A percentile compares a stretch with the other conserved stretches of the same genome.
Conservation (phyloP, 64 coral and sea anemone species). For the Stylophora pistillata region DNA sequence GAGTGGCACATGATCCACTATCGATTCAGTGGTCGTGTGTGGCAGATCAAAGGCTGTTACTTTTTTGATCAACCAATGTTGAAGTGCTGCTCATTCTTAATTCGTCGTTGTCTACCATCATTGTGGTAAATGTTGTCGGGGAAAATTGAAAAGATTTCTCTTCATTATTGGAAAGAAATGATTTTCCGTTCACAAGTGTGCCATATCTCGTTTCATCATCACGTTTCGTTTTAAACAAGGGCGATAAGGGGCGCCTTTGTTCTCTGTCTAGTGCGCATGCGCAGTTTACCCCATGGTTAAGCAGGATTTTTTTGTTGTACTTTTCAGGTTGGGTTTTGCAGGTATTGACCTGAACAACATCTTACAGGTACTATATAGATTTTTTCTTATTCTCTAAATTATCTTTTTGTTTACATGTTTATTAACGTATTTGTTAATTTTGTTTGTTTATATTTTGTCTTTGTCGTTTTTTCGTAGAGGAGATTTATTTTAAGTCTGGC, state of each 20-base stretch:
- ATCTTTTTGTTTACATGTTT: not conserved
- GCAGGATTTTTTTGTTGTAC: not conserved
- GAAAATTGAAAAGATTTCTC: not conserved
- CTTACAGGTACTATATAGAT: conserved; percentile 66
- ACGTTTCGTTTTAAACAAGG: not conserved
- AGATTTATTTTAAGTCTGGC: too few species aligned
- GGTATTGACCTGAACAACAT: conserved; percentile 98
- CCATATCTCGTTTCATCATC: not conserved
- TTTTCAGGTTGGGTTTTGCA: conserved; percentile 69
- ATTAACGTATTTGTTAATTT: not conserved
- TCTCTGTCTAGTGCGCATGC: conserved; percentile 66
- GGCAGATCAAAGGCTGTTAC: conserved; percentile 65
- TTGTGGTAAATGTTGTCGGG: conserved; percentile 5
- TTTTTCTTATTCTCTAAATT: not conserved
- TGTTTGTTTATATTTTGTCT: too few species aligned
- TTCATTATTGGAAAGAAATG: not conserved
- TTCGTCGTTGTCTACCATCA: not conserved
- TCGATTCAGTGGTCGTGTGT: conserved; percentile 38
- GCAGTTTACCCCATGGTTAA: conserved; percentile 17
- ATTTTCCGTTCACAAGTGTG: not conserved
- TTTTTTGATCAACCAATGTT: not conserved
- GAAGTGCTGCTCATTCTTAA: not conserved
- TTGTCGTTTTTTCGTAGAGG: too few species aligned
- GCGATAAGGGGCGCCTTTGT: not conserved
- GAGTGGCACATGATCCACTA: conserved; percentile 66